Evolutionary conservation across 2,888 invertebrate species (phyloP), one percentile per base, ranked within the genome.

Genomic region (Oasisia sp.): DNA sequence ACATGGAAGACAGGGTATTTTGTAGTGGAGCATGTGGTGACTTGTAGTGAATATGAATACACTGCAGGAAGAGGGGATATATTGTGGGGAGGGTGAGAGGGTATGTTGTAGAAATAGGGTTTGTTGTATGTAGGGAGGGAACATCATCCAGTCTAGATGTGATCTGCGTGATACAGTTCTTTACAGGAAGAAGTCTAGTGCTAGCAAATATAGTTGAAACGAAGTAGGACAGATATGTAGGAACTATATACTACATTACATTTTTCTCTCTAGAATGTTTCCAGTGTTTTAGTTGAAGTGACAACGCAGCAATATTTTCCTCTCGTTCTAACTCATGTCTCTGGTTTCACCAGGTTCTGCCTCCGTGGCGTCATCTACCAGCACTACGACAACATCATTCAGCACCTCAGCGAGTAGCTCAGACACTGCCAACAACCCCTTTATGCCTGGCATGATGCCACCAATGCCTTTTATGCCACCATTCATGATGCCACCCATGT

Each of bases 401-500:
- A 32, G 74, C 27, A 74, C 74, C 74, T 74, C 74, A 27, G 7
- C 74, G 4, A 74, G 27, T 74, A 19, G 32, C 91, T 0, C 32
- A n/a, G 74, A 32, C n/a, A 11, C 89, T 14, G 32, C 91, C 91
- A 32, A 74, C 74, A 56, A 32, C 32, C 58, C 32, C 5, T 74
- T 74, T 74, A 32, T 56, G 91, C 74, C 58, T 50, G 91, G 91
- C 90, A 32, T 89, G 44, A 89, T 44, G 32, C 91, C 91, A 50
- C 90, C 92, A 32, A 89, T 74, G 74, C 74, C 74, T 74, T 74
- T 74, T 74, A 74, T 92, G 91, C 92, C 93, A n/a, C 93, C 94
- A 4, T 94, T 94, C 93, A 93, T 94, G 94, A 94, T 94, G 94
- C 94, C 94, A 74, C 94, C 94, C 9, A 93, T 94, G 74, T 74